Evolutionary conservation across 2,113 vertebrate species (phyloP).

Genomic region (Naja naja): DNA sequence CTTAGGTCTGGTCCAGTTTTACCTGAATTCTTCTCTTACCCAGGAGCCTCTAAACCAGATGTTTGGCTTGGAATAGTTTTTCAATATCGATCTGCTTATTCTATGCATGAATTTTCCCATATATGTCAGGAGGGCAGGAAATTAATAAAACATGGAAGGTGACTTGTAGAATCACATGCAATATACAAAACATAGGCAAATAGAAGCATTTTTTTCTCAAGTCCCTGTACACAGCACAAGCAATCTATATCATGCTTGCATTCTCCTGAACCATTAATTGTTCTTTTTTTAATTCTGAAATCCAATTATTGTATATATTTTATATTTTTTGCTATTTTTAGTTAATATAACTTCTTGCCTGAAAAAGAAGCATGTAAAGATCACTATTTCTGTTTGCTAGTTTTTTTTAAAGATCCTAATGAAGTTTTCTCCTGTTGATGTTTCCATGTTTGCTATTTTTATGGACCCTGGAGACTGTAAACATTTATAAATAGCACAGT

Average conservation of each 20-base stretch:
- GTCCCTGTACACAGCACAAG: not conserved
- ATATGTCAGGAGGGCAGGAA: not conserved
- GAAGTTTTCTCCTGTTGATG: not conserved
- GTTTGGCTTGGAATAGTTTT: not conserved
- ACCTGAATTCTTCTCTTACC: too few species aligned
- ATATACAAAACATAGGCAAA: not conserved
- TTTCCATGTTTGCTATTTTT: not conserved
- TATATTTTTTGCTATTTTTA: not conserved
- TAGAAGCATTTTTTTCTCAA: not conserved
- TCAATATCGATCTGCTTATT: not conserved
- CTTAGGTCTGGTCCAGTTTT: not conserved
- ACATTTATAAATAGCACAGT: not conserved
- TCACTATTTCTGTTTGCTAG: not conserved
- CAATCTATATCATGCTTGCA: not conserved
- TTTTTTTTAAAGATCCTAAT: not conserved
- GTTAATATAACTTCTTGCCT: not conserved
- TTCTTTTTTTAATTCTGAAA: not conserved
- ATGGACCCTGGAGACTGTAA: not conserved
- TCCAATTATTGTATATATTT: not conserved
- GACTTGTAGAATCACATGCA: not conserved
- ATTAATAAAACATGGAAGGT: not conserved
- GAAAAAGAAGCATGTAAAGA: not conserved
- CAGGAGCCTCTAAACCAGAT: not conserved
- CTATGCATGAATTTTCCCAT: not conserved
- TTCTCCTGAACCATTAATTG: not conserved